Evolutionary conservation across 2,888 invertebrate genomes (phyloP).

Genomic region (Metallyticus violacea): DNA sequence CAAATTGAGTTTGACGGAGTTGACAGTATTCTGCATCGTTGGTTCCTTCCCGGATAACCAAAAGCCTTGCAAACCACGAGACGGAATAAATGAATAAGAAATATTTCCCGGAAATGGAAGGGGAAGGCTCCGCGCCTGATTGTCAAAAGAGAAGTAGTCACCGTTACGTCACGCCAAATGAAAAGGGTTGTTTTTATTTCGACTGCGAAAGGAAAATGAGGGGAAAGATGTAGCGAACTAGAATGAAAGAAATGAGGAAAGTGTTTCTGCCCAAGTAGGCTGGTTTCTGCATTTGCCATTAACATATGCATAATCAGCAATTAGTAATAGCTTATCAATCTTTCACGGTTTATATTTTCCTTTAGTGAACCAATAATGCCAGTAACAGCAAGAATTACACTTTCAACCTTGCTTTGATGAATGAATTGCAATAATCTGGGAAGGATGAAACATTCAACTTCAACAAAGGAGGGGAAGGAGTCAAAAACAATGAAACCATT

Average conservation of each 20-base stretch:
- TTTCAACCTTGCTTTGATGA: too few species aligned
- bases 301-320: too few species aligned
- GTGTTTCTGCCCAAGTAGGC: not conserved
- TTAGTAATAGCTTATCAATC: too few species aligned
- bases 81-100: constrained; percentile 14
- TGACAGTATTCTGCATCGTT: not conserved
- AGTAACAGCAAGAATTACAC: too few species aligned
- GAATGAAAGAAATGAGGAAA: not conserved
- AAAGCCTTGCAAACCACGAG: not conserved
- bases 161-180: not conserved
- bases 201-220: not conserved
- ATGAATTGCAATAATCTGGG: too few species aligned
- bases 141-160: not conserved
- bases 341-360: too few species aligned
- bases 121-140: not conserved
- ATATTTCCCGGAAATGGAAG: not conserved
- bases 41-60: not conserved
- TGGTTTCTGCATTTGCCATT: too few species aligned
- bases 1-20: constrained; percentile 8
- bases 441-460: too few species aligned
- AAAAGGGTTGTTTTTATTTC: not conserved
- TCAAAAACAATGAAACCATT: too few species aligned
- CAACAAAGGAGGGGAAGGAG: too few species aligned
- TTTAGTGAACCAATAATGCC: too few species aligned
- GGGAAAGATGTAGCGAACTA: not conserved